Evolutionary conservation across 2,888 invertebrate species (phyloP).

Genomic region (Geophilus truncorum): DNA sequence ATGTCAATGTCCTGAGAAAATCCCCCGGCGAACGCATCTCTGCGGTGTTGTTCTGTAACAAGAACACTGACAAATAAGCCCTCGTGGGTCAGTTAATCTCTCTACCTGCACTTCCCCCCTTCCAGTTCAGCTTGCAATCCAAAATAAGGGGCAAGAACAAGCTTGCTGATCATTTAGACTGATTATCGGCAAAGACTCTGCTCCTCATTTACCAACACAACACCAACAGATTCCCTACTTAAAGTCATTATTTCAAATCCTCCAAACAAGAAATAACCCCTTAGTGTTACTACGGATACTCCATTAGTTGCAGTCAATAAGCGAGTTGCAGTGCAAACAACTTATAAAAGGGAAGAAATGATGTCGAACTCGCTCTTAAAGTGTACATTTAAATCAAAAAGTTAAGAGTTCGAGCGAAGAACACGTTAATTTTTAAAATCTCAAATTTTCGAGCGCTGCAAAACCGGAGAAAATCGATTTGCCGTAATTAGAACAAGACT

Average conservation of each 20-base stretch:
- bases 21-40: constrained; percentile 20
- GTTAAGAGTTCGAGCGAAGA: too few species aligned
- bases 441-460: too few species aligned
- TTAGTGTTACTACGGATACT: neutral
- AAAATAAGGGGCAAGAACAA: constrained; percentile 23
- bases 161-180: constrained; percentile 25
- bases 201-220: constrained; percentile 27
- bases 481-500: too few species aligned
- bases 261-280: neutral
- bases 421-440: too few species aligned
- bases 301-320: neutral
- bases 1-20: constrained; percentile 24
- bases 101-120: constrained; percentile 22
- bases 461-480: too few species aligned
- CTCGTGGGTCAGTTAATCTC: constrained; percentile 27
- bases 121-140: neutral
- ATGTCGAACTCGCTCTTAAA: neutral
- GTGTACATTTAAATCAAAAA: too few species aligned
- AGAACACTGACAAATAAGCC: constrained; percentile 27
- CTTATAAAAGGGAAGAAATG: too few species aligned
- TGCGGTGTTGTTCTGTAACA: constrained; percentile 25
- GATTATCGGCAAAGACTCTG: constrained; percentile 25
- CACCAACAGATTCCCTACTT: constrained; percentile 20
- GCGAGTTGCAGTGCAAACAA: neutral
- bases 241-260: constrained; percentile 27